phyloP scores from a whole-genome alignment of 2,113 vertebrate species.

The Apteryx mantelli region DNA sequence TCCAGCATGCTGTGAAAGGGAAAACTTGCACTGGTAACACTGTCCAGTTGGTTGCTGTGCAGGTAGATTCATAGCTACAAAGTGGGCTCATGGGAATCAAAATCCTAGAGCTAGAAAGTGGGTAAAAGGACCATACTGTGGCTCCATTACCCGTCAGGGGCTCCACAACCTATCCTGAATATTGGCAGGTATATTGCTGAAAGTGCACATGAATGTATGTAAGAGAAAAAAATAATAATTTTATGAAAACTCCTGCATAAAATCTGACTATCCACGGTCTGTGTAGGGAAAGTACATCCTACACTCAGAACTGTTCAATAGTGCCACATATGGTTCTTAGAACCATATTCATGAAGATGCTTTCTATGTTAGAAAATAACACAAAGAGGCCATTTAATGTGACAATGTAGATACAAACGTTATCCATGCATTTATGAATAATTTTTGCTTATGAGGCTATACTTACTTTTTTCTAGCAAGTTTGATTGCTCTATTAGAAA shows the following conservation, averaged over 20 bases:
- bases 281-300: neutral
- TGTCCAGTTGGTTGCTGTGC: rapidly evolving
- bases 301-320: neutral
- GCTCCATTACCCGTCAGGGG: neutral
- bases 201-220: rapidly evolving
- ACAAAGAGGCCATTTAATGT: neutral
- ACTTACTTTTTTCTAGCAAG: neutral
- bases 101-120: neutral
- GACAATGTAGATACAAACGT: neutral
- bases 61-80: neutral
- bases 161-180: neutral
- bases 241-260: neutral
- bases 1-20: neutral
- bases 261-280: neutral
- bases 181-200: neutral
- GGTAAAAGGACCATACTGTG: neutral
- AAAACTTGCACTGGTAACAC: neutral
- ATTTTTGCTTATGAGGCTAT: neutral
- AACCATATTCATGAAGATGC: neutral
- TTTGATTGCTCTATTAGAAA: neutral
- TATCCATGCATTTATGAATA: neutral
- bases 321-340: neutral
- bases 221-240: neutral
- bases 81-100: neutral
- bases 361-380: neutral